Conservation (phyloP, 1,140 invertebrate genomes). For the Drosophila lacertosa region DNA sequence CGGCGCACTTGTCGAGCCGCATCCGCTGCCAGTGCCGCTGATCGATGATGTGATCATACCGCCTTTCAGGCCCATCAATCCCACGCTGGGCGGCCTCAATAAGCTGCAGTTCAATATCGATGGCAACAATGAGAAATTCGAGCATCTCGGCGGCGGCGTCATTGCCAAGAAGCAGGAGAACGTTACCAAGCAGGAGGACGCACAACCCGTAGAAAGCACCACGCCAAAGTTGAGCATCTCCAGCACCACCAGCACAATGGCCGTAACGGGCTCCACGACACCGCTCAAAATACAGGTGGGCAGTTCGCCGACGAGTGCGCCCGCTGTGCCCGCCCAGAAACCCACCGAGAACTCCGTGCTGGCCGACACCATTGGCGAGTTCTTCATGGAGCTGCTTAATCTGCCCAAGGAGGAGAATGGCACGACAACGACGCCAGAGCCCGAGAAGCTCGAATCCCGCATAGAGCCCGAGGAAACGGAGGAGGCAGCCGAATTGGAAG, state of each 20-base stretch:
- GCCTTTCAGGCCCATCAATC: conserved; percentile 70
- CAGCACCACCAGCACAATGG: not conserved
- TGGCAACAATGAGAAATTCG: conserved; percentile 67
- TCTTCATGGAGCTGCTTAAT: conserved; percentile 79
- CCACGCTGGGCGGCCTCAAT: conserved; percentile 51
- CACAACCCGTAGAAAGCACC: conserved; percentile 20
- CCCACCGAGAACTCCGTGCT: conserved; percentile 67
- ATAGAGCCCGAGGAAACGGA: conserved; percentile 54
- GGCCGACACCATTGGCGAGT: conserved; percentile 77
- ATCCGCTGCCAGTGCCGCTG: conserved; percentile 77
- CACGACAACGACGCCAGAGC: conserved; percentile 32
- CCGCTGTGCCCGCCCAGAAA: conserved; percentile 8
- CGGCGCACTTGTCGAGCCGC: conserved; percentile 75
- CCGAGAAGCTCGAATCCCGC: conserved; percentile 57
- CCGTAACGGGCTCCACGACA: conserved; percentile 1
- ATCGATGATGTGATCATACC: conserved; percentile 79
- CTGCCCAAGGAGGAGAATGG: conserved; percentile 66
- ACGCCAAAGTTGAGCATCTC: conserved; percentile 18
- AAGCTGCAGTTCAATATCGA: conserved; percentile 69
- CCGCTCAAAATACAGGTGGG: conserved; percentile 16
- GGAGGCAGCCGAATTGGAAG: conserved; percentile 9
- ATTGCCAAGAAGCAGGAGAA: conserved; percentile 78
- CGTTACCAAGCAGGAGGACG: conserved; percentile 11
- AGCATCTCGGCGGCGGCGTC: conserved; percentile 80
- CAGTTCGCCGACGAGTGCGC: conserved; percentile 15